Evolutionary conservation across 2,797 vertebrate genomes (phyloP), one percentile per base, ranked within the genome.

Genomic region (Meriones psammophilus): DNA sequence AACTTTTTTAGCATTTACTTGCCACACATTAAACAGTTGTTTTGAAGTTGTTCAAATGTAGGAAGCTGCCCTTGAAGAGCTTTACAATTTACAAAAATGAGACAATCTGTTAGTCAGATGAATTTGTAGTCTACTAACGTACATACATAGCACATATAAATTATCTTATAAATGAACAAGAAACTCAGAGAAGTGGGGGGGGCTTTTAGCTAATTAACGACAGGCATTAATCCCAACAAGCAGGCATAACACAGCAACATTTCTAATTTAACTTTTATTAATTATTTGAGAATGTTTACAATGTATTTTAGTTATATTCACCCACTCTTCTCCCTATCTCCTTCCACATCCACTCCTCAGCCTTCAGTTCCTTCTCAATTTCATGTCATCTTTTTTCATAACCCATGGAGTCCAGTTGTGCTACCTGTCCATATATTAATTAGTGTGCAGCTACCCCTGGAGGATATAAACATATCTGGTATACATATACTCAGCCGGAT

Each of bases 101-200:
- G 10, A 58, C 91, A 94, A 54, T 68, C 30, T 83, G 64, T 22
- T 54, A 28, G 84, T 73, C 33, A 74, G 58, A 80, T 94, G 80
- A 88, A 46, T 84, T 24, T 76, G 18, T 96, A 46, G 76, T 85
- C 26, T 76, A 64, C 36, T 71, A 26, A 74, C 54, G 46, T 36
- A 33, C 15, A 85, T 46, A 94, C 87, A 81, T 42, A 94, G 87
- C 56, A 20, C 10, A n/a, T 95, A 94, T 9, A 77, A 56, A 30
- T 46, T 80, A 58, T 93, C 36, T 86, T 79, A 74, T 69, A 95
- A 95, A 90, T 93, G 84, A 66, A 80, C 24, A 64, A 39, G 84
- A 85, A 91, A 85, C 58, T 39, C 62, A 42, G 22, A 33, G 36
- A 88, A 71, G 80, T 26, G 88, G 33, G 1, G 76, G 76, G 46